These are phyloP conservation scores for Cryptoblepharus egeriae DNA, from an alignment of 2,797 vertebrate genomes.

Conservation along the genomic window DNA sequence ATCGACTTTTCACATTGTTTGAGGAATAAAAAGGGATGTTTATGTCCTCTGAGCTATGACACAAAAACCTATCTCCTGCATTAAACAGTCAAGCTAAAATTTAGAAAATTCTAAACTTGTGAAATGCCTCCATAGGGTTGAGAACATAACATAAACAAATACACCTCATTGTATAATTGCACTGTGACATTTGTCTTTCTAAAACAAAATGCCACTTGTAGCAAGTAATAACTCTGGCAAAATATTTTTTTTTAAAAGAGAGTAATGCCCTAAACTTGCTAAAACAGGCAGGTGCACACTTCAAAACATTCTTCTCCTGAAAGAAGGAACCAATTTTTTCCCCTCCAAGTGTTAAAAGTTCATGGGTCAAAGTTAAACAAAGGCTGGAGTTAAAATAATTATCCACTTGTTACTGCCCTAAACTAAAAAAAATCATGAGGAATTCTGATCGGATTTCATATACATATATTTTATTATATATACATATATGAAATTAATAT, in stretches of 20 bases:
- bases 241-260: conserved; percentile 42
- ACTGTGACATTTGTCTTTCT: conserved; percentile 63
- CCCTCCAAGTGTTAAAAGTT: conserved; percentile 80
- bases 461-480: conserved; percentile 75
- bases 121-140: conserved; percentile 71
- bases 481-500: conserved; percentile 77
- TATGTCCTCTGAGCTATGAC: conserved; percentile 47
- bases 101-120: conserved; percentile 53
- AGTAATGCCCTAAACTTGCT: conserved; percentile 83
- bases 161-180: conserved; percentile 63
- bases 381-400: conserved; percentile 77
- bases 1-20: background rate
- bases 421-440: conserved; percentile 69
- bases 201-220: conserved; percentile 65
- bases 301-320: conserved; percentile 81
- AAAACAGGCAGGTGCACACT: conserved; percentile 80
- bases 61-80: conserved; percentile 61
- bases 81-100: conserved; percentile 52
- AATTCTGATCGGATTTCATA: conserved; percentile 75
- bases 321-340: conserved; percentile 79
- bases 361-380: conserved; percentile 81
- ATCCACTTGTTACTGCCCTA: conserved; percentile 73
- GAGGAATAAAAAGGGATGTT: conserved; percentile 57
- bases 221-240: conserved; percentile 62
- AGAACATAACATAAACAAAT: conserved; percentile 72